phyloP scores from a whole-genome alignment of 2,113 vertebrate species.

The Catharus minimus region DNA sequence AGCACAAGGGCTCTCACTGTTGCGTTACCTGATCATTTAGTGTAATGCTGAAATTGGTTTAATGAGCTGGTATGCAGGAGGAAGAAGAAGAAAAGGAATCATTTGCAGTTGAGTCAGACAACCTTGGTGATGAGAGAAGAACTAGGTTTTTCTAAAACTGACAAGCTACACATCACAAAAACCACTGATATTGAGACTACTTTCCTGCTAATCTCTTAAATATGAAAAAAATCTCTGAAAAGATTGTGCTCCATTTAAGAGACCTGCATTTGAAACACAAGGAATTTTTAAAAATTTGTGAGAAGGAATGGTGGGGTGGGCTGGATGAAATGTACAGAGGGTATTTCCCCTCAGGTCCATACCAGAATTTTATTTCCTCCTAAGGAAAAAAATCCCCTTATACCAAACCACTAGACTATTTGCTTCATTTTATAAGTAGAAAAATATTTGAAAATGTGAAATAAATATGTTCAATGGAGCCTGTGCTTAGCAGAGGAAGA shows the following conservation, averaged over 20 bases:
- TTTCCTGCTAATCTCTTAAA: background rate
- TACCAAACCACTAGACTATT: background rate
- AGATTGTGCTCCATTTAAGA: background rate
- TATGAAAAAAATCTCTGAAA: background rate
- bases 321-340: background rate
- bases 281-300: background rate
- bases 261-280: background rate
- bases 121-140: background rate
- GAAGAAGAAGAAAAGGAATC: background rate
- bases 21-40: background rate
- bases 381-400: background rate
- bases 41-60: background rate
- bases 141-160: background rate
- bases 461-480: background rate
- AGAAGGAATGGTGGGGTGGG: background rate
- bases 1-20: background rate
- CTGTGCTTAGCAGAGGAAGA: background rate
- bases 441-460: constrained; percentile 2
- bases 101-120: background rate
- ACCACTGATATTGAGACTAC: background rate
- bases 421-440: background rate
- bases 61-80: background rate
- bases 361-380: background rate
- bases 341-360: background rate
- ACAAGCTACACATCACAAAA: background rate